A percentile compares a stretch with the other conserved stretches of the same genome.
These are phyloP conservation scores for Poecilia picta DNA, from an alignment of 2,797 vertebrate species.

Conservation along the genomic window DNA sequence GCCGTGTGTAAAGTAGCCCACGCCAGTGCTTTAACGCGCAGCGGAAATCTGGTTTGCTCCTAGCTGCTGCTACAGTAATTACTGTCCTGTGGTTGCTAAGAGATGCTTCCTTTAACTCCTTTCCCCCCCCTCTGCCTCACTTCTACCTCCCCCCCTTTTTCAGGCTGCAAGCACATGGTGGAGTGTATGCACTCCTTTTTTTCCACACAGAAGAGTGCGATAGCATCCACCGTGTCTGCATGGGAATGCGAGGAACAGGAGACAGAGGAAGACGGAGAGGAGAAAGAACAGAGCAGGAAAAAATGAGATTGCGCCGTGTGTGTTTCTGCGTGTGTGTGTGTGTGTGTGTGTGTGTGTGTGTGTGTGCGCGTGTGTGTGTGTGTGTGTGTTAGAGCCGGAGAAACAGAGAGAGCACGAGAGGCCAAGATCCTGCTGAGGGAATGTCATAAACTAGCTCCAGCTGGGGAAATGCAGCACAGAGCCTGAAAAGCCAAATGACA, in stretches of 20 bases:
- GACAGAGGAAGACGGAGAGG: constrained; percentile 57
- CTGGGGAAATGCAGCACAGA: constrained; percentile 88
- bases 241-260: constrained; percentile 69
- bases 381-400: constrained; percentile 19
- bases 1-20: constrained; percentile 90
- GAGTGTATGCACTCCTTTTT: constrained; percentile 52
- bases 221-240: constrained; percentile 59
- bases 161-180: constrained; percentile 84
- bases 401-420: constrained; percentile 59
- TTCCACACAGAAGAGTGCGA: constrained; percentile 81
- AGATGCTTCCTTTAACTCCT: constrained; percentile 89
- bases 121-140: constrained; percentile 23
- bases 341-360: constrained; percentile 5
- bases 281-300: constrained; percentile 78
- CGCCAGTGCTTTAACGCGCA: constrained; percentile 91
- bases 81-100: constrained; percentile 94
- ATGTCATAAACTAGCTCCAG: constrained; percentile 93
- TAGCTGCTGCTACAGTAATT: constrained; percentile 94
- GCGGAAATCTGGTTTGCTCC: constrained; percentile 93
- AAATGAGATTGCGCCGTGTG: constrained; percentile 61
- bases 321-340: background rate
- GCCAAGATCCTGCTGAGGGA: constrained; percentile 86
- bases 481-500: constrained; percentile 92
- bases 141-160: constrained; percentile 40
- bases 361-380: background rate